Percentiles rank a stretch among this genome's conserved stretches.
Conservation (phyloP, 1,140 invertebrate species). For the Mycetomoellerius zeteki region DNA sequence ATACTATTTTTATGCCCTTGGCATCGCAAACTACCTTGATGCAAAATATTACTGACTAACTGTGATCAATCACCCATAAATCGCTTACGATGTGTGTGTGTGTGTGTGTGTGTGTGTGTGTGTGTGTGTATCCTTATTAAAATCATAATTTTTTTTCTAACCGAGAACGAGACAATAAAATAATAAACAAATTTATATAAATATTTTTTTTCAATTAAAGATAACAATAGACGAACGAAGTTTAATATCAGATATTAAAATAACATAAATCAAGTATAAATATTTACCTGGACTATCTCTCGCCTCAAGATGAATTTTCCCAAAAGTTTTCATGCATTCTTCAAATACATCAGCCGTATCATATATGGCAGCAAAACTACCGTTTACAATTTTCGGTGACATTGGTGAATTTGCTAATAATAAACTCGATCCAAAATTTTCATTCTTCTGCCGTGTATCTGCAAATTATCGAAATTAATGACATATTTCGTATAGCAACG, state of each 20-base stretch:
- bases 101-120: too few species aligned
- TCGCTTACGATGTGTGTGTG: neutral
- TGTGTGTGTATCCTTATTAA: neutral
- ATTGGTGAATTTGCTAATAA: constrained; percentile 97
- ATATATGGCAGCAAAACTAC: constrained; percentile 97
- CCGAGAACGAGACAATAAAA: neutral
- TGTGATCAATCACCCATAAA: neutral
- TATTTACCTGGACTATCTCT: constrained; percentile 93
- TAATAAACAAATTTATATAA: constrained; percentile 14
- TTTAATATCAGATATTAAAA: neutral
- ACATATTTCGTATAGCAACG: neutral
- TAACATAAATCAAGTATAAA: neutral
- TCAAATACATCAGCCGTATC: constrained; percentile 95
- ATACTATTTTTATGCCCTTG: too few species aligned
- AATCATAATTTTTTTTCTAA: neutral
- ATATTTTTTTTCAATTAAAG: neutral
- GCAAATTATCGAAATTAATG: constrained; percentile 63
- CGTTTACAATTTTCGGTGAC: constrained; percentile 99
- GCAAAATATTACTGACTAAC: too few species aligned
- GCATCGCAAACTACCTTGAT: too few species aligned
- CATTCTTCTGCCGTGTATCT: constrained; percentile 94
- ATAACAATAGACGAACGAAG: neutral
- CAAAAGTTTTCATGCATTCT: constrained; percentile 92
- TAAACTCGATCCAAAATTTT: constrained; percentile 97
- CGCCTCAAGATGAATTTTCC: constrained; percentile 89